phyloP scores from a whole-genome alignment of 2,797 vertebrate genomes.

The Phrynocephalus guinanensis region DNA sequence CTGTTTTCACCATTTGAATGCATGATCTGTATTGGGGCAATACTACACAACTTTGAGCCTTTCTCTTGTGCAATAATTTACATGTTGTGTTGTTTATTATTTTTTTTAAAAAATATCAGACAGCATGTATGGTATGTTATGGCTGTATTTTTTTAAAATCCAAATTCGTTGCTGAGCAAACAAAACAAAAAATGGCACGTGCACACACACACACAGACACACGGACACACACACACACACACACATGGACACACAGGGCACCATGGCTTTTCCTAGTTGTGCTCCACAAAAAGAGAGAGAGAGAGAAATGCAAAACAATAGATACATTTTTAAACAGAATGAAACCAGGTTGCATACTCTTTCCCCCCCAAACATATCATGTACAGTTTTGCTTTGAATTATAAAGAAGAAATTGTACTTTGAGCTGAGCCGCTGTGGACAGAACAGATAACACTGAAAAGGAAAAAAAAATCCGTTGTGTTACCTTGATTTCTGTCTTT shows the following conservation, averaged over 20 bases:
- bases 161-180: conserved; percentile 98
- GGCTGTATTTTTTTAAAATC: conserved; percentile 84
- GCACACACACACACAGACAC: background rate
- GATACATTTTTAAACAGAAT: conserved; percentile 75
- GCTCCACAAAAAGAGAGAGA: conserved; percentile 73
- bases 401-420: conserved; percentile 89
- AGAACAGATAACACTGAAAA: conserved; percentile 88
- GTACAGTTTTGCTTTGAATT: conserved; percentile 97
- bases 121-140: conserved; percentile 99
- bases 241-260: conserved; percentile 33
- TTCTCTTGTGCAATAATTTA: conserved; percentile 99
- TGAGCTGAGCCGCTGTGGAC: conserved; percentile 88
- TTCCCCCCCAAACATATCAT: conserved; percentile 96
- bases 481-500: conserved; percentile 83
- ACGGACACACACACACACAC: background rate
- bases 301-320: conserved; percentile 65
- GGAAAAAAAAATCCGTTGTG: conserved; percentile 69
- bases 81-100: conserved; percentile 95
- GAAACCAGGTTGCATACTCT: conserved; percentile 96
- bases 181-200: conserved; percentile 7
- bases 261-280: conserved; percentile 95
- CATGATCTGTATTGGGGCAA: conserved; percentile 99
- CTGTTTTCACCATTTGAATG: conserved; percentile 96
- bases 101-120: conserved; percentile 85
- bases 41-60: conserved; percentile 99